phyloP scores from a whole-genome alignment of 30 jellyfish, hydroid and myxozoan genomes.

The Mastigias papua region DNA sequence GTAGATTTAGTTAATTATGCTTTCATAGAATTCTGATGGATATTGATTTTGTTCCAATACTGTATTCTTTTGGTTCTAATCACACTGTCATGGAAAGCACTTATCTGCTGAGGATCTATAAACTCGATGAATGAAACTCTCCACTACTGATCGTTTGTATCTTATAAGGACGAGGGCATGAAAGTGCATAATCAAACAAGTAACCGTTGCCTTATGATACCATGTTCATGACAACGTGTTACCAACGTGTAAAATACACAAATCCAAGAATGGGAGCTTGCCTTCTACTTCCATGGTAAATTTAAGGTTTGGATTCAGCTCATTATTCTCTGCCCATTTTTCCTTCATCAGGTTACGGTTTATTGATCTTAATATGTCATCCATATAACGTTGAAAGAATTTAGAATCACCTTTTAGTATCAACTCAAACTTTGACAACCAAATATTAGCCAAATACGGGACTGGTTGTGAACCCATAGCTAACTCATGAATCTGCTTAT shows the following conservation, averaged over 20 bases:
- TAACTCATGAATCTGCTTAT: too few species aligned
- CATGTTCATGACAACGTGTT: not conserved
- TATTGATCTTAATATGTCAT: too few species aligned
- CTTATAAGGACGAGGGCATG: not conserved
- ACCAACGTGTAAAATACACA: not conserved
- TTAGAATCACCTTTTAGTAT: too few species aligned
- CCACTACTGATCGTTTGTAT: not conserved
- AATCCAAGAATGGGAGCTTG: not conserved
- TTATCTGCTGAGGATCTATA: not conserved
- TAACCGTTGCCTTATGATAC: not conserved
- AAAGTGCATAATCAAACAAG: not conserved
- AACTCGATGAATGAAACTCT: not conserved
- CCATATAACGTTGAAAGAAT: too few species aligned
- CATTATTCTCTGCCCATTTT: not conserved
- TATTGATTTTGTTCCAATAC: too few species aligned
- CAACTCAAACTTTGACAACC: too few species aligned
- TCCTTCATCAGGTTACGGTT: not conserved
- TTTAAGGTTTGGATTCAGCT: not conserved
- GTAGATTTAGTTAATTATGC: not conserved
- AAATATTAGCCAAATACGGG: too few species aligned
- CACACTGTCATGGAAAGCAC: not conserved
- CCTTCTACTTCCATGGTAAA: not conserved
- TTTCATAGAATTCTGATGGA: not conserved
- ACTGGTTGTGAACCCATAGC: too few species aligned
- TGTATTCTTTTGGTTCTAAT: not conserved